Evolutionary conservation across 2,113 vertebrate genomes (phyloP), one percentile per base, ranked within the genome.

Genomic region (Burhinus oedicnemus): DNA sequence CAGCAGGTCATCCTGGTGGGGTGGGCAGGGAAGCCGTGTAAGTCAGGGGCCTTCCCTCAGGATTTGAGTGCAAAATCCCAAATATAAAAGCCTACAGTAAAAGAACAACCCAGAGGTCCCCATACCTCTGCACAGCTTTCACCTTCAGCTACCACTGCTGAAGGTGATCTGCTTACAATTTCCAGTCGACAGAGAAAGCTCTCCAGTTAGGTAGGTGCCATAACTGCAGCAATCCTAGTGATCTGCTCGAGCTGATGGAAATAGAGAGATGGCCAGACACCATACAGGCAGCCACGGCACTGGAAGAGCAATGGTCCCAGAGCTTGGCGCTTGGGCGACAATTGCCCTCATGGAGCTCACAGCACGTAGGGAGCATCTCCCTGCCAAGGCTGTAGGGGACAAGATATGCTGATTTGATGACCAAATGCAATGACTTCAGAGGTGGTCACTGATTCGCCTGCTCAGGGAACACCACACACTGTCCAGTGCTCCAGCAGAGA

Each of bases 231-330:
- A 7, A 1, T 5, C 20, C 61, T 11, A 11, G 32, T 3, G 49
- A 34, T 68, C n/a, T 32, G 57, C 65, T 70, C 0, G 5, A 51
- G 57, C 77, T 82, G 75, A 51, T n/a, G 66, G 81, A 30, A 51
- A 1, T 2, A 21, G 16, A 23, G 36, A 25, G 55, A 38, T 54
- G 51, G 12, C 74, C 66, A 21, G 26, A 15, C 26, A 34, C 45
- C 23, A 10, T 1, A 30, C 13, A 30, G 22, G 2, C 75, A 70
- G 32, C 34, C 15, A 3, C 0, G 0, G 20, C 0, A 0, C 52
- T 71, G 70, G 30, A 29, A 42, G 29, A 55, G 11, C 68, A 55
- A 15, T 2, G 11, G 8, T 20, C n/a, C 62, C 84, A 38, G 42
- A 47, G 77, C 44, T 47, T 11, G 3, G 40, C 61, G 88, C 49